Conservation (phyloP, 2,113 vertebrate genomes). For the Atlantisia rogersi region DNA sequence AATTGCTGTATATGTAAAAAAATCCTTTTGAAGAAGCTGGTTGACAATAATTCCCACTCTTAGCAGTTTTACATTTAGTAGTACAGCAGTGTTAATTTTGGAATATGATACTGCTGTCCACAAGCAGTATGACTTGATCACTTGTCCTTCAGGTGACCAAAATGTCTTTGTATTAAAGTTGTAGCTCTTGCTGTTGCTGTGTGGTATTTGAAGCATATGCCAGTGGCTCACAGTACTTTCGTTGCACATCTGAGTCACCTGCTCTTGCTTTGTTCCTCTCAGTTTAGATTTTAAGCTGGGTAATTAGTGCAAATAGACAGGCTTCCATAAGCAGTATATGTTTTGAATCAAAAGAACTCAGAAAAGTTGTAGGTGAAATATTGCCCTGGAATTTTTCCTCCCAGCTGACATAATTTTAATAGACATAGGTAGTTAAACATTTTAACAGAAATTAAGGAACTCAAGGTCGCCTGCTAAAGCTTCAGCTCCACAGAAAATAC, state of each 20-base stretch:
- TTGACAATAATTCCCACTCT: not conserved
- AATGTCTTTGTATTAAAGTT: not conserved
- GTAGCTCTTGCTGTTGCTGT: not conserved
- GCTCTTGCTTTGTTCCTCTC: not conserved
- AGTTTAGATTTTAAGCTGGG: not conserved
- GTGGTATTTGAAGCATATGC: not conserved
- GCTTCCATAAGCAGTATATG: not conserved
- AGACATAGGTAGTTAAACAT: not conserved
- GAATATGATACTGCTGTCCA: not conserved
- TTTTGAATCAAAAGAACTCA: not conserved
- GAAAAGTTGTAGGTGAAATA: not conserved
- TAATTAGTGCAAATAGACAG: not conserved
- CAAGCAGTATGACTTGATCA: not conserved
- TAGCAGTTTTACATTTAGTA: not conserved
- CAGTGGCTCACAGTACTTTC: not conserved
- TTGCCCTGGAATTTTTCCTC: not conserved
- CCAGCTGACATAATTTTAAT: not conserved
- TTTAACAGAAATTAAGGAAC: not conserved
- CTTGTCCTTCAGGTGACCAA: not conserved
- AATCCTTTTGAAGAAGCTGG: not conserved
- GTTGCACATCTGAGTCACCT: not conserved
- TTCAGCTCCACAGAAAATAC: not conserved
- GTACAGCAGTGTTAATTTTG: not conserved
- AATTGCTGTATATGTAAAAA: not conserved
- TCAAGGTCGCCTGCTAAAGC: not conserved